phyloP scores from a whole-genome alignment of 37 sponge, comb jelly and placozoan genomes.

The Spongilla lacustris region DNA sequence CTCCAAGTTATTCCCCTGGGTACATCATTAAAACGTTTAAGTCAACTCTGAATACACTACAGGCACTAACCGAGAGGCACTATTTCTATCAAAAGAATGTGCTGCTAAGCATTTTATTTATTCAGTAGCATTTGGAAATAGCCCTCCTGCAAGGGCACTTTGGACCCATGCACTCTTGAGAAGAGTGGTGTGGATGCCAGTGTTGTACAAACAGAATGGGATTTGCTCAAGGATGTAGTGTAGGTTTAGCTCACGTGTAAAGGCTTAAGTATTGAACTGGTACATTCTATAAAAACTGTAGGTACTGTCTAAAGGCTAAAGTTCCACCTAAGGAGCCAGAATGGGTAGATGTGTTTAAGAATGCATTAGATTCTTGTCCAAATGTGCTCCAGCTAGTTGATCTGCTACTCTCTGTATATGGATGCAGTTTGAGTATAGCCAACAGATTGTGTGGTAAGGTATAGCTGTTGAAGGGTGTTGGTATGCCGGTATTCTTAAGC shows the following conservation, averaged over 20 bases:
- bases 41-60: neutral
- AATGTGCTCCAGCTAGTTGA: no score
- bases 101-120: neutral
- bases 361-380: no score
- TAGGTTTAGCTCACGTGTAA: neutral
- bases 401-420: no score
- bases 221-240: neutral
- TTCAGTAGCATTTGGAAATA: neutral
- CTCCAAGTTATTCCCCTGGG: neutral
- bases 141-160: neutral
- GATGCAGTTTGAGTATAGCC: no score
- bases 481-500: no score
- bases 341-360: no score
- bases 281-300: neutral
- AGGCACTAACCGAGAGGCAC: neutral
- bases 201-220: neutral
- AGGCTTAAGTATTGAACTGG: neutral
- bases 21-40: neutral
- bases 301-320: neutral
- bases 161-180: conserved; percentile 1
- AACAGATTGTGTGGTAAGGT: no score
- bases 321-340: no score
- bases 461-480: no score
- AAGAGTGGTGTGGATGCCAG: neutral
- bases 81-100: conserved; percentile 1